Evolutionary conservation across 2,888 invertebrate genomes (phyloP), one percentile per base, ranked within the genome.

Genomic region (Belgica antarctica): DNA sequence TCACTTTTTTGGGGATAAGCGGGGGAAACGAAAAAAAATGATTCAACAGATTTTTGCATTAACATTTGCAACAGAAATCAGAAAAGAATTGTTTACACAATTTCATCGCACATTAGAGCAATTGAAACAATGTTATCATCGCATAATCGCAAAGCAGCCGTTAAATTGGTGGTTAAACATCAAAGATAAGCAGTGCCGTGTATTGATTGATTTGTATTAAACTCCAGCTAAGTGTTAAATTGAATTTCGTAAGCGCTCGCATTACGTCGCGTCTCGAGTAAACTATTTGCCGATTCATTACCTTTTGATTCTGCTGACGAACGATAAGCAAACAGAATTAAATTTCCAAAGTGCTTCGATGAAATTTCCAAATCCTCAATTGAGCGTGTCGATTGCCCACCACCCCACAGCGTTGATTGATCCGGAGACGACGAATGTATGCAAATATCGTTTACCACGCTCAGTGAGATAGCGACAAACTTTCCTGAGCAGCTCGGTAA

Each of bases 241-340:
- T 66, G 17, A 66, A 66, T 66, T 47, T 28, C 27, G 25, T 66
- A 47, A 66, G 41, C 41, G 34, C 46, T 47, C n/a, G 22, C n/a
- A 41, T 36, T 27, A 46, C 36, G 22, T n/a, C 52, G 22, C 22
- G 52, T 17, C 46, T 46, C 52, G 52, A 52, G 12, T 52, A 52
- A 59, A 24, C 57, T 68, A 68, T 68, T 68, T 68, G 57, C 68
- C 28, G 31, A 68, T 52, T 57, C 52, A 68, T 68, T 68, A 31
- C 31, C 22, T 68, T 34, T 47, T 15, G 59, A n/a, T 27, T 59
- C 25, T 24, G 59, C 59, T 59, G 27, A 59, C 59, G n/a, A n/a
- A n/a, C n/a, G 27, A 59, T 27, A 59, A 59, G 59, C 27, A 59
- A 59, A 59, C 59, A 59, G n/a, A 59, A 59, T 52, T 52, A 52